phyloP scores from a whole-genome alignment of 2,797 vertebrate species.

The Notolabrus celidotus region DNA sequence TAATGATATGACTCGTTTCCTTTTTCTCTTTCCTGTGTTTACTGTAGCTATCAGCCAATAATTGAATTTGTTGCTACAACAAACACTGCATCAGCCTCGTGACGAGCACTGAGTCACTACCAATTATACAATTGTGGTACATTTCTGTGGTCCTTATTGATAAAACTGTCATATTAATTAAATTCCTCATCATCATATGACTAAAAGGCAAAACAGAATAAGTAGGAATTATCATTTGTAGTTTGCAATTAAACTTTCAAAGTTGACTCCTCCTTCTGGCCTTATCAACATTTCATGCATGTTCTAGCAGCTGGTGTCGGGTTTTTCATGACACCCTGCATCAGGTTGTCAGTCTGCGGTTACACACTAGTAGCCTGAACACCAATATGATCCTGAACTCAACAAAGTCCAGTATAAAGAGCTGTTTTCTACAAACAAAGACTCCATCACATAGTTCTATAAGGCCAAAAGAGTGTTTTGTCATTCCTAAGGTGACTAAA shows the following conservation, averaged over 20 bases:
- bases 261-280: no score
- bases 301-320: no score
- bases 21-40: constrained; percentile 16
- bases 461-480: no score
- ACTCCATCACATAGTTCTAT: no score
- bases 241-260: not conserved
- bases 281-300: no score
- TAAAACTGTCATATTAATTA: constrained; percentile 51
- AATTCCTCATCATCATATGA: constrained; percentile 10
- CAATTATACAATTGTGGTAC: constrained; percentile 35
- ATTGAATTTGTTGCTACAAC: constrained; percentile 55
- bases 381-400: no score
- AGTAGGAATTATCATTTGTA: not conserved
- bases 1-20: constrained; percentile 7
- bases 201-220: not conserved
- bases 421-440: no score
- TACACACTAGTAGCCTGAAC: no score
- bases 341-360: no score
- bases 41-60: constrained; percentile 24
- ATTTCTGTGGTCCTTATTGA: constrained; percentile 38
- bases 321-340: no score
- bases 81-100: constrained; percentile 30
- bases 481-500: no score
- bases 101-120: constrained; percentile 16
- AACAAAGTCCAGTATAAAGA: no score